Evolutionary conservation across 2,797 vertebrate species (phyloP), one percentile per base, ranked within the genome.

Genomic region (Danio tinwini): DNA sequence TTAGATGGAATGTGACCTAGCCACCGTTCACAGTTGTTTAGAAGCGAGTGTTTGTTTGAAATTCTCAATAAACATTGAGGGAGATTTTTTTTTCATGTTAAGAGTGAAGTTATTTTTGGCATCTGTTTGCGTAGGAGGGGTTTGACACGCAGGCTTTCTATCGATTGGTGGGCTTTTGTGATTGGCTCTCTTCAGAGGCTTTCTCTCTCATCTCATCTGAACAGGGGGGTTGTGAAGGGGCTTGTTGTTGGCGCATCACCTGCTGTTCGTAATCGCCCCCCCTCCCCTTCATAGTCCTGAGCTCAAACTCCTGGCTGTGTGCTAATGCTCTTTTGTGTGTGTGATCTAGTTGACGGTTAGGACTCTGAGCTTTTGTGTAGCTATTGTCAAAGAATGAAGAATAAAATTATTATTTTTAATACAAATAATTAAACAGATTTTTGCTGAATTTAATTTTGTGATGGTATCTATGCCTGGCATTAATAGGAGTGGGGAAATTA

Each of bases 81-180:
- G 61, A 37, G 44, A 14, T 0, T 83, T 84, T 85, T 86, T 72
- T 50, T 80, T 56, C 85, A 16, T 69, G 64, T 52, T 13, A 39
- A 79, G 56, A 55, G 37, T 2, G 13, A 5, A 78, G 92, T 90
- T 92, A 93, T 93, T 93, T 93, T 88, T 62, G 87, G 90, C 81
- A 52, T 81, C 87, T 84, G 88, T 64, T 84, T 82, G 91, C 87
- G 91, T 93, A 90, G 91, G 92, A 91, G 87, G 89, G 47, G 81
- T 84, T 87, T 87, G 91, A 91, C 89, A 91, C 84, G 85, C 91
- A 90, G 89, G 90, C 88, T 91, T 92, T 89, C 89, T 88, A 92
- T 93, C 82, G 90, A 93, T 93, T 88, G 85, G 85, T 84, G 82
- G 88, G 91, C 90, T 89, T 90, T 90, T 91, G 85, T 91, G 89